Evolutionary conservation across 2,113 vertebrate genomes (phyloP).

Genomic region (Gymnobelideus leadbeateri): DNA sequence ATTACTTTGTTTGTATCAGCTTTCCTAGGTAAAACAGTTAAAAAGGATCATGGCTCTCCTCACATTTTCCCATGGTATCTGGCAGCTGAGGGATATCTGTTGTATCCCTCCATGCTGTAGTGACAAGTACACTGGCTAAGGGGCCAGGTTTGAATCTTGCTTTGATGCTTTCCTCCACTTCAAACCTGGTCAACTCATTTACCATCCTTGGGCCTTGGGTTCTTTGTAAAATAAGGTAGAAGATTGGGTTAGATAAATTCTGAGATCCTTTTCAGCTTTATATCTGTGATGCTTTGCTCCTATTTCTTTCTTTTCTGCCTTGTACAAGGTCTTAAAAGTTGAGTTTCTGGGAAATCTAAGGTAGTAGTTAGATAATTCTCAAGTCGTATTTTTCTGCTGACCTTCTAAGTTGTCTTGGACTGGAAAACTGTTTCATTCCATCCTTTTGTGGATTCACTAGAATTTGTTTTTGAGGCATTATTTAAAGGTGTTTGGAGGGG

Average conservation of each 20-base stretch:
- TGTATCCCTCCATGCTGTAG: no score
- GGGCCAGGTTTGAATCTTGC: background rate
- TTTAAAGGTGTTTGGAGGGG: no score
- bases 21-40: background rate
- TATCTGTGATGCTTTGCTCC: no score
- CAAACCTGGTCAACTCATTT: background rate
- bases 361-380: background rate
- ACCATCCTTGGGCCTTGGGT: background rate
- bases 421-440: no score
- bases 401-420: no score
- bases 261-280: background rate
- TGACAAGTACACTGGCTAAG: background rate
- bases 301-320: no score
- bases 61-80: background rate
- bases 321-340: background rate
- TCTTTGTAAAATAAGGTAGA: background rate
- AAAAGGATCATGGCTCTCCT: background rate
- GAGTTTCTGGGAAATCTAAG: background rate
- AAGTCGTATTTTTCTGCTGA: background rate
- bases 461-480: no score
- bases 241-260: background rate
- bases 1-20: background rate
- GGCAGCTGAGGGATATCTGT: background rate
- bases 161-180: background rate
- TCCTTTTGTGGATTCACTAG: no score